Evolutionary conservation across 1,140 invertebrate species (phyloP).

Genomic region (Halictus rubicundus): DNA sequence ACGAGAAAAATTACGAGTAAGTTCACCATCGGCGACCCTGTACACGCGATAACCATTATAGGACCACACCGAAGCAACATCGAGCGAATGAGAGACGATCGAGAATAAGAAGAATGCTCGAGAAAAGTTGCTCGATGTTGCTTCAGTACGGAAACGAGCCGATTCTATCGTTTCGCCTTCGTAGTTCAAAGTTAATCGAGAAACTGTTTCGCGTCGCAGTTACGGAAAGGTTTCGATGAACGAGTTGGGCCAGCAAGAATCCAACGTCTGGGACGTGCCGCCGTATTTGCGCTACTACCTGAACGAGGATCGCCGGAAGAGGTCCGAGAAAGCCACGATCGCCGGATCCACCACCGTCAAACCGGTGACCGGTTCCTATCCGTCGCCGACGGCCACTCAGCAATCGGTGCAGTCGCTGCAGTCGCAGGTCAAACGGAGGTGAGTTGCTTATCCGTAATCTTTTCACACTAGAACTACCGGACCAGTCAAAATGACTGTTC

Average conservation of each 20-base stretch:
- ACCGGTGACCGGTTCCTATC: slow-evolving; percentile 46
- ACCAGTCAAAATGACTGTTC: no score
- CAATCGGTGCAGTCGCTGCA: slow-evolving; percentile 46
- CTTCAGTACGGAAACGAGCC: no score
- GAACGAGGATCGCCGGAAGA: slow-evolving; percentile 68
- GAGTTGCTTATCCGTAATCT: slow-evolving; percentile 22
- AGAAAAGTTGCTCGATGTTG: no score
- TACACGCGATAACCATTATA: no score
- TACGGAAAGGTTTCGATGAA: slow-evolving; percentile 70
- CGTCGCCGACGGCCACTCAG: slow-evolving; percentile 28
- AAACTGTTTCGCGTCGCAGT: slow-evolving; percentile 37
- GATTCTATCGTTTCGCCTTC: no score
- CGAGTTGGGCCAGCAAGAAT: slow-evolving; percentile 63
- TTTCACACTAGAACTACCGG: no score
- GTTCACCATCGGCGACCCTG: slow-evolving; percentile 12
- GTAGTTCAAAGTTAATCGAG: no score
- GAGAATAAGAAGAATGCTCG: no score
- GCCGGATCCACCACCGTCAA: slow-evolving; percentile 38
- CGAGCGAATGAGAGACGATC: no score
- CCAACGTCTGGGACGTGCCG: slow-evolving; percentile 62
- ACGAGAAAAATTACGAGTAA: slow-evolving; percentile 72
- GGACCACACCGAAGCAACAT: no score
- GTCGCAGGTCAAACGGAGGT: slow-evolving; percentile 69
- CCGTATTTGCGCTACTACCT: slow-evolving; percentile 63
- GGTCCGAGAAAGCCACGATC: slow-evolving; percentile 61